phyloP scores from a whole-genome alignment of 2,888 invertebrate genomes.

The Cecidostiba fungosa region DNA sequence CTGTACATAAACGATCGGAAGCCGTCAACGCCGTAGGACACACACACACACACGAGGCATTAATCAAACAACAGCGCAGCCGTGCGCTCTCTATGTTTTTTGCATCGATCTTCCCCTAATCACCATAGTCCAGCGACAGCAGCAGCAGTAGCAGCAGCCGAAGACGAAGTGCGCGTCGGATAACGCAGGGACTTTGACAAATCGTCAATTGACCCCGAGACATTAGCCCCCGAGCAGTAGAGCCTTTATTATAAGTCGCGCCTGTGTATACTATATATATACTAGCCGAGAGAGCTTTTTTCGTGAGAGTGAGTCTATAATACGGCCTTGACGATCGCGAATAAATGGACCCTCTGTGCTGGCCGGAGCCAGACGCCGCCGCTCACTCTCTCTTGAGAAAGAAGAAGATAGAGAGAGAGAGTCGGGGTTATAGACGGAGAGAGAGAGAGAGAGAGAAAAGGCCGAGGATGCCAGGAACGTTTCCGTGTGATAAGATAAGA shows the following conservation, averaged over 20 bases:
- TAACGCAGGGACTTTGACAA: slow-evolving; percentile 76
- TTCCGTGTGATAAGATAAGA: slow-evolving; percentile 78
- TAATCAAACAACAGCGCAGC: slow-evolving; percentile 46
- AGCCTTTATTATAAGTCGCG: slow-evolving; percentile 9
- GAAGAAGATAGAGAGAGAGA: slow-evolving; percentile 24
- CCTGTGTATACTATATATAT: background rate
- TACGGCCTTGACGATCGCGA: slow-evolving; percentile 76
- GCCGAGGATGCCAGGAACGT: slow-evolving; percentile 69
- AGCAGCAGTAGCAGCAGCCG: background rate
- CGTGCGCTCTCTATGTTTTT: slow-evolving; percentile 24
- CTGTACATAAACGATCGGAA: background rate
- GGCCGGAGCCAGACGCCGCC: slow-evolving; percentile 51
- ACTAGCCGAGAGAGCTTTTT: background rate
- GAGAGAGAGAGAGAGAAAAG: slow-evolving; percentile 39
- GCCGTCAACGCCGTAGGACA: background rate
- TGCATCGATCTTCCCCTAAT: slow-evolving; percentile 59
- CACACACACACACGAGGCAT: background rate
- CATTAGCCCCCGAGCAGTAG: background rate
- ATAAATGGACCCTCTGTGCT: slow-evolving; percentile 78
- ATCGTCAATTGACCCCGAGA: slow-evolving; percentile 73
- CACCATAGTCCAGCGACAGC: slow-evolving; percentile 45
- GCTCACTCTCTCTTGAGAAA: slow-evolving; percentile 8
- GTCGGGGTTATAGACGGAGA: slow-evolving; percentile 14
- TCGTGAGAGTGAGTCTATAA: slow-evolving; percentile 23
- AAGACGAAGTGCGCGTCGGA: slow-evolving; percentile 23